These are phyloP conservation scores for Hemicrepidius hirtus DNA, from an alignment of 2,888 invertebrate species.

Conservation along the genomic window DNA sequence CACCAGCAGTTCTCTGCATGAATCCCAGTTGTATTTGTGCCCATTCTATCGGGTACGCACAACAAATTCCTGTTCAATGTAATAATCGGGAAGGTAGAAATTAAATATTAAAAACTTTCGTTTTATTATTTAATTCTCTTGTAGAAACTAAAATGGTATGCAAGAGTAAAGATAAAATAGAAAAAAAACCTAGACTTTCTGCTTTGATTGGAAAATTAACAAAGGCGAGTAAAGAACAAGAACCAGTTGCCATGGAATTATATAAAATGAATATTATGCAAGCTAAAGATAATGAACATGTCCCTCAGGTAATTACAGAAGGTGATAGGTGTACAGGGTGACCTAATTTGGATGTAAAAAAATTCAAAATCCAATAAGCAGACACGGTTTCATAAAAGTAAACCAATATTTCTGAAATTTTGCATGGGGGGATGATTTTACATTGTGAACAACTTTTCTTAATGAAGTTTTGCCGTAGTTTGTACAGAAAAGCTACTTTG, in stretches of 20 bases:
- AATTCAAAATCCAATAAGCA: too few species aligned
- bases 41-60: slow-evolving; percentile 27
- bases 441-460: too few species aligned
- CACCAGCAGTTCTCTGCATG: slow-evolving; percentile 47
- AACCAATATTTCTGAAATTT: too few species aligned
- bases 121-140: too few species aligned
- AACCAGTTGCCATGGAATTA: slow-evolving; percentile 52
- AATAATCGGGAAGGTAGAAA: not conserved
- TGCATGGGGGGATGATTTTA: too few species aligned
- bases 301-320: slow-evolving; percentile 52
- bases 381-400: too few species aligned
- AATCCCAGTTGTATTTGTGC: slow-evolving; percentile 44
- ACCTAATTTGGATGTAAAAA: too few species aligned
- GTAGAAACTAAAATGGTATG: not conserved
- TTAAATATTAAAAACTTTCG: too few species aligned
- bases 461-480: too few species aligned
- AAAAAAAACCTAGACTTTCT: slow-evolving; percentile 24
- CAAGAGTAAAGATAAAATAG: not conserved
- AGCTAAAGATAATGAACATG: slow-evolving; percentile 53
- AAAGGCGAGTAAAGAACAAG: slow-evolving; percentile 3
- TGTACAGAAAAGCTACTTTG: too few species aligned
- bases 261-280: slow-evolving; percentile 62
- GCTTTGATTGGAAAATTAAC: slow-evolving; percentile 30
- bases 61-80: not conserved
- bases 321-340: too few species aligned